Base-by-base conservation (phyloP, 2,797 vertebrate species). In the Remorina albescens region DNA sequence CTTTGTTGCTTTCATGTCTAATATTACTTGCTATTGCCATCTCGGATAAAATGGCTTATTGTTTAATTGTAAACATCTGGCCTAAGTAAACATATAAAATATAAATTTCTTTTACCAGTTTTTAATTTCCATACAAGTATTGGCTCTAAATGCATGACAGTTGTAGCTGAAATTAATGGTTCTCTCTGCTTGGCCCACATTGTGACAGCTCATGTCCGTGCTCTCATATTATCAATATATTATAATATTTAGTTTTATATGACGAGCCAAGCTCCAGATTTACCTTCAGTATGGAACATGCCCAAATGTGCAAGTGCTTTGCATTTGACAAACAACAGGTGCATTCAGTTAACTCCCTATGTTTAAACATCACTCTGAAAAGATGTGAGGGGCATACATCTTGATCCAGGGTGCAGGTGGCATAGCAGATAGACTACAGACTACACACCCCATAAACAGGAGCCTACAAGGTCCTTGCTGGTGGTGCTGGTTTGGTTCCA, bases 91-190 rank as follows among this genome's bases (percentile, higher is more conserved):
- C 37, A 37, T 0, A 9, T 56, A 71, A 5, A 2, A 21, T 18
- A 11, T 47, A 4, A 44, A 30, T 15, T 51, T 19, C 9, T 55
- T 60, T 63, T 54, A 41, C 32, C 44, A 12, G 16, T 34, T 30
- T 46, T 7, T 36, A 37, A 51, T 21, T 41, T 47, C 18, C 25
- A 34, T 10, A 41, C 18, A 1, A 6, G 21, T 73, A 30, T 30
- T 30, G 30, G 30, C 30, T 30, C 3, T 30, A 3, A 6, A 6
- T 30, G 3, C 6, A 30, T 3, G 30, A 30, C 19, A 21, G 26
- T n/a, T 80, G 46, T 39, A 62, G 10, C 61, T 34, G 12, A 62
- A 68, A 46, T 68, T 28, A 63, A 62, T 28, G 19, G 51, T 39
- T 68, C 5, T 36, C 26, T 53, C 67, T 37, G 4, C 8, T 32